phyloP scores from a whole-genome alignment of 2,113 vertebrate species.

The Microtus pennsylvanicus region DNA sequence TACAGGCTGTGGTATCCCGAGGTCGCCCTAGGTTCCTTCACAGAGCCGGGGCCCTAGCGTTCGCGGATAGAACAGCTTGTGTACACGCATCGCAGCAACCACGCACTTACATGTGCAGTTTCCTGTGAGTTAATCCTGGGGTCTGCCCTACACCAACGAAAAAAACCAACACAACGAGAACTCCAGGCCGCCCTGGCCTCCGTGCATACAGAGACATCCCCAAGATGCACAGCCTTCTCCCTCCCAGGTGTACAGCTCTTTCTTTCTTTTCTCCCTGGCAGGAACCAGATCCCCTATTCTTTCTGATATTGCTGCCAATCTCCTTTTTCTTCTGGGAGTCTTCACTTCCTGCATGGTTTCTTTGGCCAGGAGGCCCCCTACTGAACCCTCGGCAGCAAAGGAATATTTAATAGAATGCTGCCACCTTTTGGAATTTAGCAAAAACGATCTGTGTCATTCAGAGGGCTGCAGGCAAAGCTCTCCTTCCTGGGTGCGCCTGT shows the following conservation, averaged over 20 bases:
- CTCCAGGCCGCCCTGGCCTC: not conserved
- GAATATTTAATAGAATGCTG: slow-evolving; percentile 79
- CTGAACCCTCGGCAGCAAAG: not conserved
- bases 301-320: not conserved
- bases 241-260: too few relatives aligned
- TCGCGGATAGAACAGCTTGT: rapidly evolving
- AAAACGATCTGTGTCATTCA: slow-evolving; percentile 30
- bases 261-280: not conserved
- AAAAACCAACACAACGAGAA: rapidly evolving
- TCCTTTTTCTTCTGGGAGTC: not conserved
- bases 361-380: not conserved
- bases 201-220: not conserved
- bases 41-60: not conserved
- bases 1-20: not conserved
- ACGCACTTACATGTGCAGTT: rapidly evolving
- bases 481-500: rapidly evolving
- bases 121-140: not conserved
- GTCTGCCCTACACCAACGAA: not conserved
- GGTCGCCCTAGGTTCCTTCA: not conserved
- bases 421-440: slow-evolving; percentile 80
- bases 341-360: not conserved
- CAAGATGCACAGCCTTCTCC: too few relatives aligned
- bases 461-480: not conserved
- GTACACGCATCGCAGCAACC: rapidly evolving
- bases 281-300: not conserved